Base-by-base conservation (phyloP, 1,140 invertebrate genomes). In the Diabrotica undecimpunctata region DNA sequence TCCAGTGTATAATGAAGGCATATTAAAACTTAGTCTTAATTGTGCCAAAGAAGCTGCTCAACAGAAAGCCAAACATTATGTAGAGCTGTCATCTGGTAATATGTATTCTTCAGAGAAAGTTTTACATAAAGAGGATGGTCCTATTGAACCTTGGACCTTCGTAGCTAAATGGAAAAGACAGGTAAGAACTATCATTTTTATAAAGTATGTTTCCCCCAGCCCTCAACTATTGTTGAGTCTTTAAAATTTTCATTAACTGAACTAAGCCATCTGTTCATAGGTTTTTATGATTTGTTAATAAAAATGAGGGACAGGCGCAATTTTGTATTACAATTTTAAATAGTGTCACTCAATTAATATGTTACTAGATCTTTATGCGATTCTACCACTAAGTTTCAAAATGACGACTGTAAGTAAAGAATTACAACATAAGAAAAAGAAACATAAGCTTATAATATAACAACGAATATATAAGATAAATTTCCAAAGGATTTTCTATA, bases 1-100 rank as follows among this genome's bases (percentile, higher is more conserved):
- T 79, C 87, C 90, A 0, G 90, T 96, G 7, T 96, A 96, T 78
- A 87, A 89, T 75, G 94, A 96, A 79, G 94, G 94, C 6, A 93
- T 96, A 70, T 83, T 88, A 13, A 93, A 91, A 72, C 81, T 97
- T 3, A 92, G 90, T 75, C 72, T 88, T 9, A 94, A 94, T 75
- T 94, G 93, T 81, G 92, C 91, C 10, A 85, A 85, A 67, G 85
- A 90, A 76, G 90, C 93, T 11, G 87, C 88, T 6, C 85, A 84
- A 70, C 79, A 86, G 57, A 12, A 39, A 14, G 87, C 90, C 0
- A 86, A 86, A 60, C 81, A 86, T 52, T 95, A 90, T 74, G 81
- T 97, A 3, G 94, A 96, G 79, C 83, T 96, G 65, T 95, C 93
- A 35, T 89, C 89, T 51, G 93, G 93, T 8, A 88, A 91, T 72